A percentile compares a stretch with the other conserved stretches of the same genome.
These are phyloP conservation scores for Lycophotia porphyrea DNA, from an alignment of 2,888 invertebrate species.

Conservation along the genomic window DNA sequence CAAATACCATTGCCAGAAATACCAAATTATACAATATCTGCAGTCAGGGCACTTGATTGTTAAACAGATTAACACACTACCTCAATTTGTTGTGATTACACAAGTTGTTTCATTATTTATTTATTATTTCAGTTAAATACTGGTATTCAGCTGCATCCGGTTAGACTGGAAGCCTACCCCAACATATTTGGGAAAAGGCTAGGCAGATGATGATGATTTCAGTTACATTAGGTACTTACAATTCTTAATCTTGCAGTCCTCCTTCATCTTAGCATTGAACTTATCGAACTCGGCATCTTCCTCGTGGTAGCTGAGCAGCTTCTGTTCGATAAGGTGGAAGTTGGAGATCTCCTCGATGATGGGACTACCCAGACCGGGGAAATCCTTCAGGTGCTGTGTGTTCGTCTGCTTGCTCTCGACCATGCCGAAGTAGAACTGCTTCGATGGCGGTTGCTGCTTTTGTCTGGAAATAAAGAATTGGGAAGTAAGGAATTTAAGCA, in stretches of 20 bases:
- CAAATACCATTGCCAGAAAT: not conserved
- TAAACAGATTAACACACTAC: not conserved
- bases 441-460: conserved; percentile 81
- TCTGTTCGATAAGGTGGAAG: conserved; percentile 86
- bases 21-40: not conserved
- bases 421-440: conserved; percentile 95
- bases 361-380: conserved; percentile 86
- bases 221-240: too few species aligned
- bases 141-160: too few species aligned
- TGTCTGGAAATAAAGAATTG: conserved; percentile 69
- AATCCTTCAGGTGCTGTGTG: conserved; percentile 82
- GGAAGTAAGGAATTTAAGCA: not conserved
- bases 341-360: conserved; percentile 87
- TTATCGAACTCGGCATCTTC: conserved; percentile 85
- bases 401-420: conserved; percentile 87
- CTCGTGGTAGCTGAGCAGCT: conserved; percentile 83
- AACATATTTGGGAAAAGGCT: too few species aligned
- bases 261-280: conserved; percentile 83
- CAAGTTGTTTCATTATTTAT: too few species aligned
- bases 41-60: not conserved
- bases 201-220: too few species aligned
- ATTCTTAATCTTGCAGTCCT: conserved; percentile 83
- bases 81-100: not conserved
- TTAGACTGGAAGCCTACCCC: too few species aligned
- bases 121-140: too few species aligned